Conservation (phyloP, 2,113 vertebrate species). For the Smithornis capensis region DNA sequence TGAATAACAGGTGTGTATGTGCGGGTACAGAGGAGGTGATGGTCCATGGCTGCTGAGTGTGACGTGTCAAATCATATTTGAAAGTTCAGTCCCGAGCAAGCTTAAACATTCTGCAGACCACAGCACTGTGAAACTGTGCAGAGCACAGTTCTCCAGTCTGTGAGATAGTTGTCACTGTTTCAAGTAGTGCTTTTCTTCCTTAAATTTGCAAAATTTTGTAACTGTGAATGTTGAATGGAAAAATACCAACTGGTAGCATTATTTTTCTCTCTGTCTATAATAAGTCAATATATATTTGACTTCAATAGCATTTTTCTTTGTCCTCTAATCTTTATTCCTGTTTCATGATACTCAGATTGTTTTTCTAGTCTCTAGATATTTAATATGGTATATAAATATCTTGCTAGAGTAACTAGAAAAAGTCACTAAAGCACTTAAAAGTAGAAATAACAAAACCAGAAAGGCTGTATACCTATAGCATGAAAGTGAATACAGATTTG, state of each 20-base stretch:
- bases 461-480: not conserved
- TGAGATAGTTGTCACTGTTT: not conserved
- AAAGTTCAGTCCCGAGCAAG: not conserved
- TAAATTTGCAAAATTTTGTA: not conserved
- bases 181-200: not conserved
- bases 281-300: not conserved
- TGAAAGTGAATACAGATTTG: not conserved
- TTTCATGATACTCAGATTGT: not conserved
- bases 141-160: not conserved
- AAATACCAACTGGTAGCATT: not conserved
- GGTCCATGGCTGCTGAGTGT: accelerated
- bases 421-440: not conserved
- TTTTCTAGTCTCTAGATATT: not conserved
- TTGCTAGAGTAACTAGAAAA: not conserved
- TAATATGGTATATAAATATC: not conserved
- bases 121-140: not conserved
- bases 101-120: not conserved
- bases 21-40: not conserved
- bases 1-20: not conserved
- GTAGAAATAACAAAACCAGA: not conserved
- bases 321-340: not conserved
- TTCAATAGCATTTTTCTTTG: not conserved
- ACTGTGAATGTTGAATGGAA: not conserved
- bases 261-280: not conserved
- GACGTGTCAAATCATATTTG: not conserved